Percentiles rank a stretch among this genome's conserved stretches.
Evolutionary conservation across 2,888 invertebrate genomes (phyloP).

Genomic region (Scaptomyza reducta): DNA sequence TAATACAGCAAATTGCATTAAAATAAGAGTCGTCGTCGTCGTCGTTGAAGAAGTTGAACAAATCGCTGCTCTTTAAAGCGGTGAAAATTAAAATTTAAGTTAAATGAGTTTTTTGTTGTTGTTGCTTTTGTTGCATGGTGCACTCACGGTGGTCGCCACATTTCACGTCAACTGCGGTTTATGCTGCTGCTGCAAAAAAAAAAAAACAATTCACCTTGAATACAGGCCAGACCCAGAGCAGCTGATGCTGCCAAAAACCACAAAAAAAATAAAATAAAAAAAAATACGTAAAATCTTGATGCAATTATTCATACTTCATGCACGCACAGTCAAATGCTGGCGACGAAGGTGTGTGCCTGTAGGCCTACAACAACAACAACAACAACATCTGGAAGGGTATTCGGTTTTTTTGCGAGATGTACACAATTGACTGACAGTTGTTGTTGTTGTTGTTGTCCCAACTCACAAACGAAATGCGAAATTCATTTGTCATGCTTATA

Average conservation of each 20-base stretch:
- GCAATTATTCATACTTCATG: slow-evolving; percentile 75
- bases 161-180: slow-evolving; percentile 73
- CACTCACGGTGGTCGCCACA: slow-evolving; percentile 71
- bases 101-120: slow-evolving; percentile 57
- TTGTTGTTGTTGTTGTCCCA: slow-evolving; percentile 17
- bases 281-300: slow-evolving; percentile 67
- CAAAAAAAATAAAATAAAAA: slow-evolving; percentile 44
- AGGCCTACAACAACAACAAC: slow-evolving; percentile 20
- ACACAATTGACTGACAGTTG: slow-evolving; percentile 67
- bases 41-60: neutral
- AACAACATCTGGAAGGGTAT: slow-evolving; percentile 63
- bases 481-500: slow-evolving; percentile 82
- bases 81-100: slow-evolving; percentile 74
- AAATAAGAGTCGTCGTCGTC: slow-evolving; percentile 46
- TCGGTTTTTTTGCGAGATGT: slow-evolving; percentile 4
- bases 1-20: slow-evolving; percentile 53
- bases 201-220: slow-evolving; percentile 72
- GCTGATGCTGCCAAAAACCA: slow-evolving; percentile 51
- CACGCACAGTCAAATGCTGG: slow-evolving; percentile 51
- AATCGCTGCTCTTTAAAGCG: slow-evolving; percentile 52
- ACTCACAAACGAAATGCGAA: slow-evolving; percentile 64
- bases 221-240: slow-evolving; percentile 37
- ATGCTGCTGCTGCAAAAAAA: too few relatives aligned
- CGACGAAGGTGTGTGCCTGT: slow-evolving; percentile 72
- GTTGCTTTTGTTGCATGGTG: slow-evolving; percentile 29